A percentile compares a stretch with the other conserved stretches of the same genome.
phyloP scores from a whole-genome alignment of 2,888 invertebrate species.

The Herminia tarsipennalis region DNA sequence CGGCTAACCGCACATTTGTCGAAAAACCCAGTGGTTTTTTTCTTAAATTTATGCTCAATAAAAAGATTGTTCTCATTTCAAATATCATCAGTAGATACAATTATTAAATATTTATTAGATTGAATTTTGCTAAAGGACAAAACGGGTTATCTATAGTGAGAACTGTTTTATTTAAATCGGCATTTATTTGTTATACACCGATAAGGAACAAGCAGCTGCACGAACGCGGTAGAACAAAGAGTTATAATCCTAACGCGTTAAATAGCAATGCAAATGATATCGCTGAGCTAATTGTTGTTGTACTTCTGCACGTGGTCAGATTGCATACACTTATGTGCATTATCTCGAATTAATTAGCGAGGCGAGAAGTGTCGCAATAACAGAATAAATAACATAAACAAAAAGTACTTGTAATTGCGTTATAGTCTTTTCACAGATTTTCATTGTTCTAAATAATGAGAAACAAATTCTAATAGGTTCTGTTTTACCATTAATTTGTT shows the following conservation, averaged over 20 bases:
- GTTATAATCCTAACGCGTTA: conserved; percentile 67
- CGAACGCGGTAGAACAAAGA: conserved; percentile 74
- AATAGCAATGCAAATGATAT: conserved; percentile 65
- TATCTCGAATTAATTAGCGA: conserved; percentile 68
- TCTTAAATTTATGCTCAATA: conserved; percentile 35
- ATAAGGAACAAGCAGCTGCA: conserved; percentile 79
- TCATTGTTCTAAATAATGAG: no score
- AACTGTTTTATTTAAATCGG: conserved; percentile 75
- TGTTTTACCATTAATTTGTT: conserved; percentile 19
- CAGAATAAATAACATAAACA: conserved; percentile 19
- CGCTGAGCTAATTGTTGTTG: conserved; percentile 49
- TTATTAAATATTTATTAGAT: no score
- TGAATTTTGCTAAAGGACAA: conserved; percentile 46
- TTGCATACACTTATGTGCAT: conserved; percentile 65
- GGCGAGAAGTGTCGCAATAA: conserved; percentile 62
- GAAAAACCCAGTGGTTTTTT: conserved; percentile 61
- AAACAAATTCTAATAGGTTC: conserved; percentile 23
- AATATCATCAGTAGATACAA: no score
- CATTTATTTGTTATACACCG: conserved; percentile 73
- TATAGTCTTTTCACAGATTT: background rate
- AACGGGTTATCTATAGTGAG: conserved; percentile 68
- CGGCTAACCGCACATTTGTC: conserved; percentile 66
- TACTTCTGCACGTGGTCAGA: conserved; percentile 57
- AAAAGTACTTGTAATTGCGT: background rate
- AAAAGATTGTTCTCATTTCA: conserved; percentile 23